Evolutionary conservation across 2,888 invertebrate species (phyloP), one percentile per base, ranked within the genome.

Genomic region (Lottia gigantea): DNA sequence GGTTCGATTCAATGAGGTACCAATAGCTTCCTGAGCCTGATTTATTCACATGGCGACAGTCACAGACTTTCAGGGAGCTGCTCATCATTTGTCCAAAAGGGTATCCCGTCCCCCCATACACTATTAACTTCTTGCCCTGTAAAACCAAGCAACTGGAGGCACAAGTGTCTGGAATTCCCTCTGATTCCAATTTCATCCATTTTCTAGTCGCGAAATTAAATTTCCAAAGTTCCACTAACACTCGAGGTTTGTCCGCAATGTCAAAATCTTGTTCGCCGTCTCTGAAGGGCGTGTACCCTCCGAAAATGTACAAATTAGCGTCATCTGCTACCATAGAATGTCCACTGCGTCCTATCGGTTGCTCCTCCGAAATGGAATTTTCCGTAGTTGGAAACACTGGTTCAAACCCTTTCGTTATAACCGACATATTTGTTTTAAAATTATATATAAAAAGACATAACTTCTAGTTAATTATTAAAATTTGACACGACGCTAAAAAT

Each of bases 101-200:
- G 73, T 93, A 92, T 2, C 95, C 95, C n/a, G 96, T 96, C 0
- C 97, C 97, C n/a, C 96, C 96, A 89, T 93, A 95, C 68, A 96
- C 93, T 91, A 95, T 92, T 85, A 97, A 70, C 46, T 79, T 71
- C 45, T 80, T 76, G 47, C 76, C 74, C 1, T 69, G 71, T 14
- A 78, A 71, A 11, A 67, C 67, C 31, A 79, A 65, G 31, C 73
- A 78, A 0, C 79, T 72, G 0, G 78, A 77, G 0, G 80, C 80
- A 72, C 79, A 79, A 12, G 80, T 78, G 25, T 63, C 31, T 19
- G 80, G 76, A 26, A 70, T 73, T 12, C 91, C 84, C 90, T 89
- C 70, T 90, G 92, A 78, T 86, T 75, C 90, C 70, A 93, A 90
- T 85, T 92, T 92, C 73, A 91, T 92, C 97, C 97, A 97, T 78